Conservation (phyloP, 64 coral and sea anemone species). For the Cladopsammia gracilis region DNA sequence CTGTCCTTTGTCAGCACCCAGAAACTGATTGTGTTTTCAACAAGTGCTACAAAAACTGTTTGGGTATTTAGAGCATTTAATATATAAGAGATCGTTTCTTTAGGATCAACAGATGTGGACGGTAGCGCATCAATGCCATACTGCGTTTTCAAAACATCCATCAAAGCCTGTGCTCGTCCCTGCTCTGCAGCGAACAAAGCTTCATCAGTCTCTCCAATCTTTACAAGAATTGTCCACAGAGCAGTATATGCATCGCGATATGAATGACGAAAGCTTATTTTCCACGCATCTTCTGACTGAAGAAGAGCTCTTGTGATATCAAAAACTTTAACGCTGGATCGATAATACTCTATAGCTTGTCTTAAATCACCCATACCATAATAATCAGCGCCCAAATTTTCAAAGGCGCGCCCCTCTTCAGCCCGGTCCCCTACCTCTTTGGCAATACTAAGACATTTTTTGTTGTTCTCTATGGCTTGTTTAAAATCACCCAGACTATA, state of each 20-base stretch:
- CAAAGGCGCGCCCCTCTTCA: too few relatives aligned
- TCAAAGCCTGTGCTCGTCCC: background rate
- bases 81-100: background rate
- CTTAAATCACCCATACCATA: background rate
- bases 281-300: background rate
- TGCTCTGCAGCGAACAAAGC: constrained; percentile 32
- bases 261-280: background rate
- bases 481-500: too few relatives aligned
- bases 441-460: too few relatives aligned
- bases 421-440: too few relatives aligned
- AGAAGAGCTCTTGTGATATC: background rate
- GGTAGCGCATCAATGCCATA: background rate
- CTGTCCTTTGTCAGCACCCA: background rate
- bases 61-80: background rate
- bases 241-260: background rate
- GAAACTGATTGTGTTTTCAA: background rate
- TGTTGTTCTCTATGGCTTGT: too few relatives aligned
- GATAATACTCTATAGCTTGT: background rate
- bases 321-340: background rate
- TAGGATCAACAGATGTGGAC: background rate
- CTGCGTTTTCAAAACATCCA: background rate
- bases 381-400: too few relatives aligned
- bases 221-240: background rate
- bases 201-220: background rate
- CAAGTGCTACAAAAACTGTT: background rate